A percentile compares a stretch with the other conserved stretches of the same genome.
phyloP scores from a whole-genome alignment of 2,888 invertebrate species.

The Zygothrica quintamaculata region DNA sequence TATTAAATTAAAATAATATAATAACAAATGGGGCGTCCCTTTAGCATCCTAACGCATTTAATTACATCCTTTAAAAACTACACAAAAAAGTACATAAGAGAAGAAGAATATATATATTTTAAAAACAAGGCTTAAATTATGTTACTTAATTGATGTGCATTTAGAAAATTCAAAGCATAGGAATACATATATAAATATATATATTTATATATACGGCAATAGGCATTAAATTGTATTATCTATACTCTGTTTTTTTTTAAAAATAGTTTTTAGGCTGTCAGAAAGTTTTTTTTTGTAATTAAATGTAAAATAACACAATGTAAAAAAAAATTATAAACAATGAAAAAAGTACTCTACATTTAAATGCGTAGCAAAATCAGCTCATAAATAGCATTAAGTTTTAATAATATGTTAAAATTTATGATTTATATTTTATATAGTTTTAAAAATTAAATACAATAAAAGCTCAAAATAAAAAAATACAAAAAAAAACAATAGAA shows the following conservation, averaged over 20 bases:
- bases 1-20: constrained; percentile 37
- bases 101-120: constrained; percentile 5
- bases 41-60: constrained; percentile 46
- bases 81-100: background rate
- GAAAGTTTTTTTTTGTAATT: constrained; percentile 46
- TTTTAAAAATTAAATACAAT: constrained; percentile 58
- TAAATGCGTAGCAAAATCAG: constrained; percentile 43
- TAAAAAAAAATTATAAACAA: constrained; percentile 30
- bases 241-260: constrained; percentile 48
- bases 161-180: constrained; percentile 49
- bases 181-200: constrained; percentile 27
- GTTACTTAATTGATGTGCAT: constrained; percentile 73
- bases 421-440: constrained; percentile 67
- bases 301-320: constrained; percentile 28
- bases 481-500: too few relatives aligned
- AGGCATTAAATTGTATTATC: constrained; percentile 49
- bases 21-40: constrained; percentile 11
- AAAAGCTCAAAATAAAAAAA: constrained; percentile 50
- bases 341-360: constrained; percentile 54
- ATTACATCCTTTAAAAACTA: constrained; percentile 37
- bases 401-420: constrained; percentile 63
- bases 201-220: constrained; percentile 10
- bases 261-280: constrained; percentile 68
- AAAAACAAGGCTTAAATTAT: constrained; percentile 36
- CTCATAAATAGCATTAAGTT: constrained; percentile 62